phyloP scores from a whole-genome alignment of 2,888 invertebrate genomes.

The Apamea anceps region DNA sequence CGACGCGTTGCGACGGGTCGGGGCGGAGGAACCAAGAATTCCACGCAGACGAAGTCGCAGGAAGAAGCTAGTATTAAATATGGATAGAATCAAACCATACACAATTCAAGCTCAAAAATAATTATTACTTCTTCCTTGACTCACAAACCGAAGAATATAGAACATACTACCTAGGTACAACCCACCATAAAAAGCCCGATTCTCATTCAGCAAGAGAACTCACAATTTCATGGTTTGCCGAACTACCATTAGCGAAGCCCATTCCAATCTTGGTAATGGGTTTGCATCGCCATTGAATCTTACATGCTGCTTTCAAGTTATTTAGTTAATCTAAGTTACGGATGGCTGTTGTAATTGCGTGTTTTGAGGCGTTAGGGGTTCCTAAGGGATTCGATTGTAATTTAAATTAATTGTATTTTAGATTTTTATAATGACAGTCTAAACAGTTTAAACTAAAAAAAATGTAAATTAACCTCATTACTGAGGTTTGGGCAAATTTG shows the following conservation, averaged over 20 bases:
- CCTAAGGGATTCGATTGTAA: not conserved
- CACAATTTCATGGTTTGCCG: constrained; percentile 63
- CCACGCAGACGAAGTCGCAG: too few species aligned
- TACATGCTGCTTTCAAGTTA: constrained; percentile 59
- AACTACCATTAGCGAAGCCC: constrained; percentile 55
- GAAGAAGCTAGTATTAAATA: too few species aligned
- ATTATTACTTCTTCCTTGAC: not conserved
- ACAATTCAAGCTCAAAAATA: not conserved
- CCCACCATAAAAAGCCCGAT: constrained; percentile 47
- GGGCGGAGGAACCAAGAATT: too few species aligned
- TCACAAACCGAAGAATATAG: constrained; percentile 31
- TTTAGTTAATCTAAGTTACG: constrained; percentile 56
- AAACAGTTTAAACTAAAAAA: too few species aligned
- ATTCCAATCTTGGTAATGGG: constrained; percentile 67
- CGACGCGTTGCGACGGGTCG: too few species aligned
- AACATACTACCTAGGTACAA: constrained; percentile 10
- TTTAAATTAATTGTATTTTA: not conserved
- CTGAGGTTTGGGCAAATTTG: not conserved
- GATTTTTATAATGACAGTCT: not conserved
- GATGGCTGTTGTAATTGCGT: constrained; percentile 14
- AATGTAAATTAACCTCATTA: too few species aligned
- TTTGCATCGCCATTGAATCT: constrained; percentile 63
- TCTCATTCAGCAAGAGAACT: constrained; percentile 55
- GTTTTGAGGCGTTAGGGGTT: not conserved
- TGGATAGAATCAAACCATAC: too few species aligned